phyloP scores from a whole-genome alignment of 2,888 invertebrate species.

The Limnephilus lunatus region DNA sequence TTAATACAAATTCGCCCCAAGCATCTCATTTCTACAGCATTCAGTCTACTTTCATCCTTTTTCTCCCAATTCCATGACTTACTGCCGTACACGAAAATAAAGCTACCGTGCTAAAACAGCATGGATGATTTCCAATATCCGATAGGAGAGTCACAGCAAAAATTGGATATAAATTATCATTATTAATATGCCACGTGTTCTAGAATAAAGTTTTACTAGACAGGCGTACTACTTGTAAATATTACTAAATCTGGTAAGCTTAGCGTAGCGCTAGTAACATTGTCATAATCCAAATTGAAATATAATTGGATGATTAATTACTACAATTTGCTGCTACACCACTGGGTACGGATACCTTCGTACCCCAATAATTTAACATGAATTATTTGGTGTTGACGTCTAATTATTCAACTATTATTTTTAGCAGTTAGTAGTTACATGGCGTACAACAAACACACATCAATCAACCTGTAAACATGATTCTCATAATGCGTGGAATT shows the following conservation, averaged over 20 bases:
- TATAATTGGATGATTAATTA: slow-evolving; percentile 61
- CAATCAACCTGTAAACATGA: background rate
- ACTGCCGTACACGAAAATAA: too few species aligned
- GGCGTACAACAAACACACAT: background rate
- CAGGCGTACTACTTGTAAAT: background rate
- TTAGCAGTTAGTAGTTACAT: background rate
- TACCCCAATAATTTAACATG: background rate
- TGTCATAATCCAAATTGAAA: slow-evolving; percentile 57
- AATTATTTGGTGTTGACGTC: slow-evolving; percentile 2
- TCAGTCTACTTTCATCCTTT: too few species aligned
- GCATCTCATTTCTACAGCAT: too few species aligned
- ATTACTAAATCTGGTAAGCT: background rate
- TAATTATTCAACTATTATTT: background rate
- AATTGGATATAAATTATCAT: background rate
- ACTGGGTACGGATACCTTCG: background rate
- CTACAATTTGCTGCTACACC: background rate
- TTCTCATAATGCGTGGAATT: background rate
- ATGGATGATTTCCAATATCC: background rate
- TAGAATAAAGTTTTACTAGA: background rate
- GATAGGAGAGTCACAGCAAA: background rate
- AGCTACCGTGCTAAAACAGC: too few species aligned
- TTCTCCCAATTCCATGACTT: too few species aligned
- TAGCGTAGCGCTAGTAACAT: background rate
- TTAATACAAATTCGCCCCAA: too few species aligned
- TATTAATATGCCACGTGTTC: background rate